phyloP scores from a whole-genome alignment of 1,140 invertebrate species.

The Lerema accius region DNA sequence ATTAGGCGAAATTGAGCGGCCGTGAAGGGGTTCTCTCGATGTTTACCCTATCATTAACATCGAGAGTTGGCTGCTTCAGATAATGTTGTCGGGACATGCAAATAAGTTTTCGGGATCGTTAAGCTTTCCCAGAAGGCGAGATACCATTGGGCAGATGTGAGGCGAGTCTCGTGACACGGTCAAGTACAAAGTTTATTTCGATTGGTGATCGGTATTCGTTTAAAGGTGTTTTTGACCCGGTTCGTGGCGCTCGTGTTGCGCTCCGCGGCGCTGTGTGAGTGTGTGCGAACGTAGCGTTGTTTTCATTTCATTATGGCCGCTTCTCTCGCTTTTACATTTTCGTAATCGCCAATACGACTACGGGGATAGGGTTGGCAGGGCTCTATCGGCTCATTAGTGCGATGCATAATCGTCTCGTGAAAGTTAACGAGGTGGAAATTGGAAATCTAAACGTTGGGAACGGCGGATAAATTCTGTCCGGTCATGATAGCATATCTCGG shows the following conservation, averaged over 20 bases:
- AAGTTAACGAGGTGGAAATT: slow-evolving; percentile 17
- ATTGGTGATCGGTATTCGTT: slow-evolving; percentile 71
- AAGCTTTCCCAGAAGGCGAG: slow-evolving; percentile 76
- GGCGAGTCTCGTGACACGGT: slow-evolving; percentile 72
- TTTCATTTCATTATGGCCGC: slow-evolving; percentile 77
- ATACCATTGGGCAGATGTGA: slow-evolving; percentile 78
- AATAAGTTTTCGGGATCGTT: slow-evolving; percentile 74
- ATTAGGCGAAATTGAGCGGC: slow-evolving; percentile 77
- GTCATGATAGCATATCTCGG: slow-evolving; percentile 44
- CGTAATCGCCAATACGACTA: slow-evolving; percentile 74
- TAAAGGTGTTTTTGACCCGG: slow-evolving; percentile 80
- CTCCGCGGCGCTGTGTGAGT: slow-evolving; percentile 37
- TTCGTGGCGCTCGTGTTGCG: slow-evolving; percentile 53
- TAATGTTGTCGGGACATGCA: slow-evolving; percentile 77
- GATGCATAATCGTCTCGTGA: slow-evolving; percentile 27
- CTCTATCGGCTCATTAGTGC: slow-evolving; percentile 35
- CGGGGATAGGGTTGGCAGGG: slow-evolving; percentile 58
- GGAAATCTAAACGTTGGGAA: slow-evolving; percentile 26
- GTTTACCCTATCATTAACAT: slow-evolving; percentile 76
- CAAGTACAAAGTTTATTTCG: slow-evolving; percentile 75
- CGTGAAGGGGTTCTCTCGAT: slow-evolving; percentile 68
- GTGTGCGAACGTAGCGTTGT: slow-evolving; percentile 67
- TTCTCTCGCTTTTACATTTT: slow-evolving; percentile 79
- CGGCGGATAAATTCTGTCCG: slow-evolving; percentile 31
- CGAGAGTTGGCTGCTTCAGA: slow-evolving; percentile 55